phyloP scores from a whole-genome alignment of 1,140 invertebrate genomes.

The Temnothorax nylanderi region DNA sequence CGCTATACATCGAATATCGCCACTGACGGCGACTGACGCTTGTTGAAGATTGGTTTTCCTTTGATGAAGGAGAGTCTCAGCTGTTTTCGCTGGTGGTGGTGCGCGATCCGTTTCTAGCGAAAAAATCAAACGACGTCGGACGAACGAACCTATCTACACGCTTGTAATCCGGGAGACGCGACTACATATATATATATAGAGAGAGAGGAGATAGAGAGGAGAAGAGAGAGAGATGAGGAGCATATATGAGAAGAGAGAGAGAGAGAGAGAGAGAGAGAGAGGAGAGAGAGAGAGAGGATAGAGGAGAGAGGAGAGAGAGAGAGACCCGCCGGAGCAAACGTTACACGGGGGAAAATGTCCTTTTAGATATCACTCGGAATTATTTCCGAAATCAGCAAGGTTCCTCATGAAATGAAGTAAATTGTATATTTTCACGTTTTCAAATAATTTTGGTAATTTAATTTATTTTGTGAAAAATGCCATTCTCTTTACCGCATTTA shows the following conservation, averaged over 20 bases:
- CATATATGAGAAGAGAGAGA: no score
- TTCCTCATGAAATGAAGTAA: background rate
- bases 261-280: no score
- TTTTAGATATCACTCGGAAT: no score
- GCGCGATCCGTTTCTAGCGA: slow-evolving; percentile 12
- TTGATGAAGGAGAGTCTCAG: slow-evolving; percentile 43
- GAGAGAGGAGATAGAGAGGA: no score
- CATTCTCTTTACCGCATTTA: background rate
- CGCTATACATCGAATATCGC: slow-evolving; percentile 14
- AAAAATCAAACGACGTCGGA: slow-evolving; percentile 34
- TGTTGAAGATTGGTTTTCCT: slow-evolving; percentile 39
- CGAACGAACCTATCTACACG: slow-evolving; percentile 11
- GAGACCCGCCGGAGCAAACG: slow-evolving; percentile 13
- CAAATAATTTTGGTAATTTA: no score
- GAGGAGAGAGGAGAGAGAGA: background rate
- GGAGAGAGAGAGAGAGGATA: no score
- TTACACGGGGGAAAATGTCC: slow-evolving; percentile 16
- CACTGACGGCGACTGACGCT: slow-evolving; percentile 25
- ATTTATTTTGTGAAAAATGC: no score
- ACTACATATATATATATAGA: background rate
- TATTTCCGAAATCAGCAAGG: slow-evolving; percentile 8
- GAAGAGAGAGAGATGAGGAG: no score
- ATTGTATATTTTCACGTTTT: slow-evolving; percentile 10
- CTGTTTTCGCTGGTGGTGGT: background rate
- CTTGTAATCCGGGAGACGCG: slow-evolving; percentile 26